These are phyloP conservation scores for Gymnosoma rotundatum DNA, from an alignment of 2,888 invertebrate genomes.

Conservation along the genomic window DNA sequence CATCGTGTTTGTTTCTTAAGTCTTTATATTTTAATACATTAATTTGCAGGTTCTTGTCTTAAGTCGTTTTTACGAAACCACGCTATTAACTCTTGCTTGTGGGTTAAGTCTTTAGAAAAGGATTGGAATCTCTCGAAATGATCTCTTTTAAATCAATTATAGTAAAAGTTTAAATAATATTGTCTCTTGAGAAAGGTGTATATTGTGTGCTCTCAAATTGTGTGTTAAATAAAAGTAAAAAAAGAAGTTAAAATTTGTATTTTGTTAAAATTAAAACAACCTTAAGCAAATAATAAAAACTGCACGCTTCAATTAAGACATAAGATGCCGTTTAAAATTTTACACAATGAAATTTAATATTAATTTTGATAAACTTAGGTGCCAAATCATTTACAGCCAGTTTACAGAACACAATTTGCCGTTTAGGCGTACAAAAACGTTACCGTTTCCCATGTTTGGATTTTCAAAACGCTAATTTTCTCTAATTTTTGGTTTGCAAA, in stretches of 20 bases:
- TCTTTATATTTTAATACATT: not conserved
- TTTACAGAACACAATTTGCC: too few relatives aligned
- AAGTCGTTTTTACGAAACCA: constrained; percentile 3
- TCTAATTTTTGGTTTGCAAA: too few relatives aligned
- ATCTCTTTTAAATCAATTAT: not conserved
- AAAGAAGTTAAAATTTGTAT: not conserved
- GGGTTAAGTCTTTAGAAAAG: constrained; percentile 29
- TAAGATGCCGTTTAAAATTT: too few relatives aligned
- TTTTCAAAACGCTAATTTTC: too few relatives aligned
- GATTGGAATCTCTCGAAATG: not conserved
- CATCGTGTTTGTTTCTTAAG: constrained; percentile 40
- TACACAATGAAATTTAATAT: too few relatives aligned
- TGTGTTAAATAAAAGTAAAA: not conserved
- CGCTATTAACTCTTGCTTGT: constrained; percentile 14
- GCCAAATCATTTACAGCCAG: too few relatives aligned
- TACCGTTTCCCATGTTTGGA: too few relatives aligned
- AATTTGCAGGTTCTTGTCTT: constrained; percentile 17
- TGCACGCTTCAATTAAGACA: too few relatives aligned
- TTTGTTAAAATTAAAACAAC: not conserved
- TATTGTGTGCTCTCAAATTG: not conserved
- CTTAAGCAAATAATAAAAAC: not conserved
- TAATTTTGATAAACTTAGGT: too few relatives aligned
- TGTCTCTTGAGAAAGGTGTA: not conserved
- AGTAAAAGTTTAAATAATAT: too few relatives aligned
- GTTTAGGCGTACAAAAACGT: too few relatives aligned